Base-by-base conservation (phyloP, 2,113 vertebrate species). In the Lycaon pictus region DNA sequence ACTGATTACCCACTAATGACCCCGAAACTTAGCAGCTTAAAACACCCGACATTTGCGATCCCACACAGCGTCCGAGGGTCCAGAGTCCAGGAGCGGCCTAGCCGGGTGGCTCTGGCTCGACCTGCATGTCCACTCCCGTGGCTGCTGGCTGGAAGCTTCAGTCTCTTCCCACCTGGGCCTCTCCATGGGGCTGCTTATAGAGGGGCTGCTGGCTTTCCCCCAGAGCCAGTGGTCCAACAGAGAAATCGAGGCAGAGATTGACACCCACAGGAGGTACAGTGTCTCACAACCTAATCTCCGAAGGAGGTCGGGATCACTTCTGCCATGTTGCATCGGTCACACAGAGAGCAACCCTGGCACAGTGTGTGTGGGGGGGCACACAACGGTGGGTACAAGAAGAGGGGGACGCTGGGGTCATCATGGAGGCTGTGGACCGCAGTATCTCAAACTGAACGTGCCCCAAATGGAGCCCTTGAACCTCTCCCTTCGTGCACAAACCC, bases 41-140 rank as follows among this genome's bases (percentile, higher is more conserved):
- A 32, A 79, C 27, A 79, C 1, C 20, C 6, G 7, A 81, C 29
- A 25, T 3, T 17, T 51, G 25, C 7, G 4, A 51, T 51, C 53
- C 37, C 81, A n/a, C 3, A 17, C 35, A 67, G 48, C 9, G 0
- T 79, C 48, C 8, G 48, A 77, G 81, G 19, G 8, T n/a, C 80
- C 25, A 29, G 82, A 60, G 35, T n/a, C 48, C 65, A 29, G 53
- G 27, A 17, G 43, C 2, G 20, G 96, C 81, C n/a, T 19, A 25
- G n/a, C 62, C 19, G 53, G 20, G 48, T 65, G 60, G 69, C 16
- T 19, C 9, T 3, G 4, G 8, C 32, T 13, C 6, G 43, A 43
- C 43, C 43, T 43, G 43, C 43, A 32, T 48, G 55, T 7, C 62
- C 55, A 43, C 1, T 2, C 43, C 0, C 0, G 22, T 7, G n/a